Evolutionary conservation across 2,888 invertebrate genomes (phyloP).

Genomic region (Prosopocoilus inquinatus): DNA sequence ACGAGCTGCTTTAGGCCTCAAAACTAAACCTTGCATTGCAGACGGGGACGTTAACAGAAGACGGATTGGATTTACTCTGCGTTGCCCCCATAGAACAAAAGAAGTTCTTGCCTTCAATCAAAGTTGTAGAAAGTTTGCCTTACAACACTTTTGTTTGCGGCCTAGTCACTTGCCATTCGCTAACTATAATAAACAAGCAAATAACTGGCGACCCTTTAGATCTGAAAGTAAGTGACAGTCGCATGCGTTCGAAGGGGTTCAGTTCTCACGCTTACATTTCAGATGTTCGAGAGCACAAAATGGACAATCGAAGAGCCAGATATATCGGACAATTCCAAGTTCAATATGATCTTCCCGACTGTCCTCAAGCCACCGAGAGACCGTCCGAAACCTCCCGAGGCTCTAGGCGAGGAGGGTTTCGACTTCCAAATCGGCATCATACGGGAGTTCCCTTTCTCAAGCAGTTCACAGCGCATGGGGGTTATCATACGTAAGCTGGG

Average conservation of each 20-base stretch:
- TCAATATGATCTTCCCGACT: conserved; percentile 84
- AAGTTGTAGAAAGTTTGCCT: conserved; percentile 52
- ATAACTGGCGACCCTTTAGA: conserved; percentile 94
- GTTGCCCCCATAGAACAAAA: conserved; percentile 67
- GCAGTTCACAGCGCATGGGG: conserved; percentile 85
- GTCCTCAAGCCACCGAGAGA: conserved; percentile 66
- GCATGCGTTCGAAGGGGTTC: too few species aligned
- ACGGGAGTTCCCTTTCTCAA: conserved; percentile 74
- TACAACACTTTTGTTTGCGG: conserved; percentile 57
- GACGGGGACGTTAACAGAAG: conserved; percentile 96
- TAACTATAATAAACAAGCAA: conserved; percentile 85
- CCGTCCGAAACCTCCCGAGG: conserved; percentile 17
- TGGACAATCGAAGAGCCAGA: conserved; percentile 89
- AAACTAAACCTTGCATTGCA: conserved; percentile 45
- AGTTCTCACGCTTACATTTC: conserved; percentile 28
- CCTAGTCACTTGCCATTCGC: conserved; percentile 91
- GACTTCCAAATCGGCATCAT: conserved; percentile 59
- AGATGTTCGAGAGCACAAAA: conserved; percentile 94
- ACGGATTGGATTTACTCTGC: conserved; percentile 93
- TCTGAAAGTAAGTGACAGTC: conserved; percentile 61
- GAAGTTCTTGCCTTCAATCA: conserved; percentile 51
- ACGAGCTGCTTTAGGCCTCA: not conserved
- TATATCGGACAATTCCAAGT: conserved; percentile 79
- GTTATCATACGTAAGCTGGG: conserved; percentile 79
- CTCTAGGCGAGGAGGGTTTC: conserved; percentile 28